A percentile compares a stretch with the other conserved stretches of the same genome.
Evolutionary conservation across 2,113 vertebrate genomes (phyloP).

Genomic region (Serilophus lunatus): DNA sequence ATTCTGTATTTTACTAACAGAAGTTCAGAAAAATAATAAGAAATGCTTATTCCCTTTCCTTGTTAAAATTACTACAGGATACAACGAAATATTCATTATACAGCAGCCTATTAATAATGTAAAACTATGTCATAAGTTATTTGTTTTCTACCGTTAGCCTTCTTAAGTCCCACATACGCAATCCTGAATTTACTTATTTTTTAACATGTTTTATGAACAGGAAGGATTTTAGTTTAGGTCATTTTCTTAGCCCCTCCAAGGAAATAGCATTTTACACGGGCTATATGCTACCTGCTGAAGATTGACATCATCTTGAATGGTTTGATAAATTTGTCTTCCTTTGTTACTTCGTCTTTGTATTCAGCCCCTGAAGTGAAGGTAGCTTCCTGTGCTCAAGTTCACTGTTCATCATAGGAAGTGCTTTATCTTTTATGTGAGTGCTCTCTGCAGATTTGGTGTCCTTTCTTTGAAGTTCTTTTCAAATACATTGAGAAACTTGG

Average conservation of each 20-base stretch:
- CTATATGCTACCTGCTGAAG: background rate
- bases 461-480: conserved; percentile 1
- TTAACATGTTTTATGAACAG: background rate
- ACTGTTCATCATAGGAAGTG: background rate
- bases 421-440: background rate
- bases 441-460: background rate
- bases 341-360: background rate
- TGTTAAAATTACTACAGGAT: background rate
- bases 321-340: background rate
- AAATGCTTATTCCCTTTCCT: background rate
- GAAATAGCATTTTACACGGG: background rate
- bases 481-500: background rate
- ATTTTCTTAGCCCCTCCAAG: background rate
- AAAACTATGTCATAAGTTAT: background rate
- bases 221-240: background rate
- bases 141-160: background rate
- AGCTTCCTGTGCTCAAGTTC: background rate
- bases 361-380: background rate
- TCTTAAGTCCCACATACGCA: background rate
- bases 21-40: background rate
- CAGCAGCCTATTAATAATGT: background rate
- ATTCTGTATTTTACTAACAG: background rate
- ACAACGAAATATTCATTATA: background rate
- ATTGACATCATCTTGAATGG: background rate
- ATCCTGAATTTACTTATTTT: background rate